These are phyloP conservation scores for Ellobius talpinus DNA, from an alignment of 2,113 vertebrate species.

Conservation along the genomic window DNA sequence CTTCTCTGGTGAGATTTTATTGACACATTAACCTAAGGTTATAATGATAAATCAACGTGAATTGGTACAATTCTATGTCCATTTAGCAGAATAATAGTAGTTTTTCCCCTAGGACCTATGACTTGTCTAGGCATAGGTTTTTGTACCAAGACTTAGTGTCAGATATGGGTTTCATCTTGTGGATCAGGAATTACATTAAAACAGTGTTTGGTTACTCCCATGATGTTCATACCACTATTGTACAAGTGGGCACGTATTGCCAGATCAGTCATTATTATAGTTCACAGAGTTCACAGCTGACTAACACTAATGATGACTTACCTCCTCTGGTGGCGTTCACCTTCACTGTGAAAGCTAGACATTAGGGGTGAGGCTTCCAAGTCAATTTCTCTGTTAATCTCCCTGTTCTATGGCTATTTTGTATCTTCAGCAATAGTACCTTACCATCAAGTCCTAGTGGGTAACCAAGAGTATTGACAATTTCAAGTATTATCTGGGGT, in stretches of 20 bases:
- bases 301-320: background rate
- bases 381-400: background rate
- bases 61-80: background rate
- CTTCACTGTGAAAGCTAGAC: background rate
- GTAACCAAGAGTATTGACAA: background rate
- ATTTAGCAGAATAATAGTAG: background rate
- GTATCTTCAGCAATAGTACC: background rate
- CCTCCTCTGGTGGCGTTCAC: background rate
- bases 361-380: background rate
- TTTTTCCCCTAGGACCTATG: background rate
- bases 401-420: background rate
- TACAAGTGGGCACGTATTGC: background rate
- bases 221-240: background rate
- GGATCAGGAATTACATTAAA: background rate
- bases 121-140: background rate
- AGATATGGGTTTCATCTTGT: background rate
- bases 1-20: background rate
- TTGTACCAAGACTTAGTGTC: background rate
- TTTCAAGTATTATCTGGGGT: background rate
- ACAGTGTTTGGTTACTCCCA: background rate
- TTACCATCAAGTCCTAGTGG: background rate
- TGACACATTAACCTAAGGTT: background rate
- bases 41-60: background rate
- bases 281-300: background rate
- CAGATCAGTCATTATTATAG: background rate